Conservation (phyloP, 2,888 invertebrate genomes). For the Hypselothyrea guttata region DNA sequence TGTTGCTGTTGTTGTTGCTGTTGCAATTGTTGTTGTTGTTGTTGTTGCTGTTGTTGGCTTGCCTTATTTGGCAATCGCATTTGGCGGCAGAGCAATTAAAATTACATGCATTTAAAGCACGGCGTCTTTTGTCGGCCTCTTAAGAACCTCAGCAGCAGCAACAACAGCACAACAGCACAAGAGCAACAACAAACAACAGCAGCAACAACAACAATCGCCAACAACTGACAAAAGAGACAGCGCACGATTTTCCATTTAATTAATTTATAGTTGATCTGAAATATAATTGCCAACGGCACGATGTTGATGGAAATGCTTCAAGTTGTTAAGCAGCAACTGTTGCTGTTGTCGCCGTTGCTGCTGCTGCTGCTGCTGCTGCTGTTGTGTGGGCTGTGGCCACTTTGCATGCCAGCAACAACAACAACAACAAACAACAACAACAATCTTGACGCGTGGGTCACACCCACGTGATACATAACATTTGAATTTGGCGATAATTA, state of each 20-base stretch:
- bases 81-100: constrained; percentile 68
- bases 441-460: constrained; percentile 51
- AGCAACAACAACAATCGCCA: constrained; percentile 4
- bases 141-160: constrained; percentile 39
- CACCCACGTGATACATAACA: constrained; percentile 51
- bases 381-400: constrained; percentile 38
- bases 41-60: constrained; percentile 31
- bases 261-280: constrained; percentile 66
- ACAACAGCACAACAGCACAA: not conserved
- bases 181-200: not conserved
- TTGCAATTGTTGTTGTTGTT: constrained; percentile 26
- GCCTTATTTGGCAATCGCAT: constrained; percentile 64
- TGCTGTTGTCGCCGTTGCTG: constrained; percentile 4
- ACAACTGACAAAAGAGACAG: constrained; percentile 36
- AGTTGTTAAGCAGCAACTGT: constrained; percentile 41
- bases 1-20: constrained; percentile 28
- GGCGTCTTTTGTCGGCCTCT: constrained; percentile 66
- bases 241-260: constrained; percentile 75
- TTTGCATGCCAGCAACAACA: constrained; percentile 37
- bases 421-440: constrained; percentile 10
- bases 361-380: constrained; percentile 16
- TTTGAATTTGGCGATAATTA: constrained; percentile 53
- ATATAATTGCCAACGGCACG: constrained; percentile 69
- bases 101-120: constrained; percentile 73
- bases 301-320: constrained; percentile 61